Evolutionary conservation across 2,888 invertebrate genomes (phyloP).

Genomic region (Yponomeuta evonymella): DNA sequence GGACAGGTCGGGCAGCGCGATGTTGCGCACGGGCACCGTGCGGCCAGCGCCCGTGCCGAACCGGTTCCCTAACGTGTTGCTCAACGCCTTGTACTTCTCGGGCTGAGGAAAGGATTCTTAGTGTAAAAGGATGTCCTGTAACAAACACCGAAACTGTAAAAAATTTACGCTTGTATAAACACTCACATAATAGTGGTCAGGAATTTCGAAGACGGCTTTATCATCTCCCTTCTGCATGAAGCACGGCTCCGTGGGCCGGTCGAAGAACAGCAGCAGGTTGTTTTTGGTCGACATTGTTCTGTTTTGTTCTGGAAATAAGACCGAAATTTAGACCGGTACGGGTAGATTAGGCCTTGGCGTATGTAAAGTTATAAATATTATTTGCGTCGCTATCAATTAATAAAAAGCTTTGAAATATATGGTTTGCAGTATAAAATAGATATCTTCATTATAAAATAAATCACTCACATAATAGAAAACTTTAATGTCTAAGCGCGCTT

Average conservation of each 20-base stretch:
- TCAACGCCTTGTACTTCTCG: conserved; percentile 54
- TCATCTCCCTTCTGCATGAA: conserved; percentile 84
- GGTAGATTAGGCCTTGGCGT: no score
- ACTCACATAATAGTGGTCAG: conserved; percentile 77
- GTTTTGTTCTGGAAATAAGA: not conserved
- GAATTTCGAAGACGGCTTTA: conserved; percentile 78
- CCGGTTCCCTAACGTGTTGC: conserved; percentile 64
- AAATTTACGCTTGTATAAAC: not conserved
- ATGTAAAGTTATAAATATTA: no score
- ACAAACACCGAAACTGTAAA: no score
- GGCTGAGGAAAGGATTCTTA: conserved; percentile 35
- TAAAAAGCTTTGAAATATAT: no score
- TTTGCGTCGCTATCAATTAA: no score
- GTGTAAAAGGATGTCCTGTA: no score
- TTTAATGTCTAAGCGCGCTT: no score
- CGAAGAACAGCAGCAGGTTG: conserved; percentile 81
- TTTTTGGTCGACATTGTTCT: conserved; percentile 45
- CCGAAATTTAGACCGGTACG: not conserved
- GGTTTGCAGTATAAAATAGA: no score
- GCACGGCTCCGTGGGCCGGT: conserved; percentile 85
- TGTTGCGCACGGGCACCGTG: conserved; percentile 75
- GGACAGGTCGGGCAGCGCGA: conserved; percentile 78
- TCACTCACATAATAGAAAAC: no score
- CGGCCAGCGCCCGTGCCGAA: conserved; percentile 72
- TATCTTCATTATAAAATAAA: no score